phyloP scores from a whole-genome alignment of 1,140 invertebrate genomes.

The Oncopeltus fasciatus region DNA sequence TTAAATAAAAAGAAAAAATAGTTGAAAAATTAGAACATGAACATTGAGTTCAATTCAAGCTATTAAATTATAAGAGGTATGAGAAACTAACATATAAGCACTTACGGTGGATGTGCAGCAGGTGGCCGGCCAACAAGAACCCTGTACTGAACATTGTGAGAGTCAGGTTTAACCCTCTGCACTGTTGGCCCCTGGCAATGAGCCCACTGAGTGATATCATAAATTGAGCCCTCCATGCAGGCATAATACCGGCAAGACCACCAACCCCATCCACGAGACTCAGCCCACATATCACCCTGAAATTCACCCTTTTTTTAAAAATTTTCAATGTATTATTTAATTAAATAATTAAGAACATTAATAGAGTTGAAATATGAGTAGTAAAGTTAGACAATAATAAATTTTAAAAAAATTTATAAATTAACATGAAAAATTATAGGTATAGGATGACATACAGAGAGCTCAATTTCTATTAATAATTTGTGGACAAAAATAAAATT shows the following conservation, averaged over 20 bases:
- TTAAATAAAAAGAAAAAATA: no score
- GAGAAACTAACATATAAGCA: no score
- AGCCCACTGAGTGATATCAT: slow-evolving; percentile 92
- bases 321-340: background rate
- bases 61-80: no score
- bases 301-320: background rate
- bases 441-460: no score
- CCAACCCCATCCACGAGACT: slow-evolving; percentile 77
- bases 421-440: no score
- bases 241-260: slow-evolving; percentile 89
- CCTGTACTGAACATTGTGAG: slow-evolving; percentile 81
- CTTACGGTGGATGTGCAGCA: slow-evolving; percentile 34
- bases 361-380: background rate
- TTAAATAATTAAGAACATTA: background rate
- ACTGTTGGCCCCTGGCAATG: slow-evolving; percentile 75
- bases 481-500: background rate
- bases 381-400: slow-evolving; percentile 15
- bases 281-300: slow-evolving; percentile 91
- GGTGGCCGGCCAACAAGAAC: slow-evolving; percentile 56
- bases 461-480: no score
- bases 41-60: no score
- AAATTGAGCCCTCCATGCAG: slow-evolving; percentile 88
- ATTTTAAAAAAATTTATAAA: no score
- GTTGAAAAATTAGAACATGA: no score
- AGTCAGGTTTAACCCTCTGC: slow-evolving; percentile 66